Evolutionary conservation across 2,113 vertebrate genomes (phyloP).

Genomic region (Irena cyanogastra): DNA sequence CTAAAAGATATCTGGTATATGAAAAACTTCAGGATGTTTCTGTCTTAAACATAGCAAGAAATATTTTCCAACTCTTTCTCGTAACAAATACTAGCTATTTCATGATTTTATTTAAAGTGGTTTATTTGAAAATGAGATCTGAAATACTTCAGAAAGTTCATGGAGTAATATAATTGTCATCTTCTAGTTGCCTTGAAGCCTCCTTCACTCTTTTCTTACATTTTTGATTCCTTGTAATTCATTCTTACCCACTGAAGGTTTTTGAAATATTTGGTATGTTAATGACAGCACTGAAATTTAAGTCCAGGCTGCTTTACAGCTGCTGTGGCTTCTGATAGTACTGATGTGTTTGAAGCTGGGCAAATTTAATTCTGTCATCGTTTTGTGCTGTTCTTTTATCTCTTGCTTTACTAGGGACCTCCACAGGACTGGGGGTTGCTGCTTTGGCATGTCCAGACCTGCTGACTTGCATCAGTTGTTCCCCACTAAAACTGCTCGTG

Average conservation of each 20-base stretch:
- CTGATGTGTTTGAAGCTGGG: neutral
- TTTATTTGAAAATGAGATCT: neutral
- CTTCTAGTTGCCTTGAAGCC: neutral
- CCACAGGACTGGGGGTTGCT: neutral
- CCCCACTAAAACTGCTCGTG: neutral
- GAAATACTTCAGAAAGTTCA: neutral
- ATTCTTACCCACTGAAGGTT: neutral
- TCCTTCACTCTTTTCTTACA: neutral
- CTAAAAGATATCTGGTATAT: neutral
- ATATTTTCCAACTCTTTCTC: neutral
- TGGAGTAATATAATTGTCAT: neutral
- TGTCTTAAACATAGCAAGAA: neutral
- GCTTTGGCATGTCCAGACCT: slow-evolving; percentile 1
- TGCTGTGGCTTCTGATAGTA: neutral
- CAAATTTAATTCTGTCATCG: neutral
- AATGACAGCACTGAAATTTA: neutral
- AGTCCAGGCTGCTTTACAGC: neutral
- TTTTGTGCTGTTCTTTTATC: neutral
- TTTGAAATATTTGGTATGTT: neutral
- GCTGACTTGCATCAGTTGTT: slow-evolving; percentile 3
- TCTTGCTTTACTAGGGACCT: neutral
- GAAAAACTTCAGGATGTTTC: neutral
- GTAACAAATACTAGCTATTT: neutral
- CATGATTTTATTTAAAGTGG: neutral
- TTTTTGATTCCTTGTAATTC: neutral